Evolutionary conservation across 2,888 invertebrate genomes (phyloP).

Genomic region (Furcula furcula): DNA sequence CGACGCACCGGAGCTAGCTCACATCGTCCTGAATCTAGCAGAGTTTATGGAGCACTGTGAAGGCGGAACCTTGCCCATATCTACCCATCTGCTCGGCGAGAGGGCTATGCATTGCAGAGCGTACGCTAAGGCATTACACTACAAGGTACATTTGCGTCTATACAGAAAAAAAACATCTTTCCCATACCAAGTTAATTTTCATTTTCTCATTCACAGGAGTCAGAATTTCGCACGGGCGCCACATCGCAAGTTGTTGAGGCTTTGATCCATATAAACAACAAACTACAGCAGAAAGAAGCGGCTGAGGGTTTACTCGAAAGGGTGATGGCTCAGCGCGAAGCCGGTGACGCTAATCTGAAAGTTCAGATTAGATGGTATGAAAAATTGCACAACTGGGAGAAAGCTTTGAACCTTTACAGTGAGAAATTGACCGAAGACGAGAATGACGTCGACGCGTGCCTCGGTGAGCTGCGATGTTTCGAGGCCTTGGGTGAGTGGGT

Average conservation of each 20-base stretch:
- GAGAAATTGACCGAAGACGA: conserved; percentile 85
- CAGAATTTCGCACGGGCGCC: conserved; percentile 93
- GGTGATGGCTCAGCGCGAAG: conserved; percentile 90
- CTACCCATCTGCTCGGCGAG: conserved; percentile 93
- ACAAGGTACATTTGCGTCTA: conserved; percentile 63
- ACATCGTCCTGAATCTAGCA: conserved; percentile 97
- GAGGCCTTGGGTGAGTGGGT: conserved; percentile 99
- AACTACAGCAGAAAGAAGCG: conserved; percentile 98
- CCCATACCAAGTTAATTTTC: background rate
- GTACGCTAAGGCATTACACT: conserved; percentile 84
- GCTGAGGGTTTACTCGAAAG: conserved; percentile 96
- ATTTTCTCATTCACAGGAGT: conserved; percentile 81
- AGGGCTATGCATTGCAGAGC: conserved; percentile 96
- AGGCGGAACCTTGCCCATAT: conserved; percentile 95
- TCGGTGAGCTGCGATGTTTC: conserved; percentile 97
- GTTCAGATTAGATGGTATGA: conserved; percentile 97
- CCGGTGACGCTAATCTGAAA: conserved; percentile 81
- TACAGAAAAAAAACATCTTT: background rate
- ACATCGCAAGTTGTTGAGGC: conserved; percentile 95
- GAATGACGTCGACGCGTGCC: conserved; percentile 88
- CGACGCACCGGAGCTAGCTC: conserved; percentile 97
- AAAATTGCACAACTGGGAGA: conserved; percentile 99
- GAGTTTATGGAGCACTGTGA: conserved; percentile 99
- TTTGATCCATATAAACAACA: conserved; percentile 98
- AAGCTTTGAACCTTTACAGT: conserved; percentile 93